Evolutionary conservation across 1,140 invertebrate species (phyloP), one percentile per base, ranked within the genome.

Genomic region (Brachionus koreanus): DNA sequence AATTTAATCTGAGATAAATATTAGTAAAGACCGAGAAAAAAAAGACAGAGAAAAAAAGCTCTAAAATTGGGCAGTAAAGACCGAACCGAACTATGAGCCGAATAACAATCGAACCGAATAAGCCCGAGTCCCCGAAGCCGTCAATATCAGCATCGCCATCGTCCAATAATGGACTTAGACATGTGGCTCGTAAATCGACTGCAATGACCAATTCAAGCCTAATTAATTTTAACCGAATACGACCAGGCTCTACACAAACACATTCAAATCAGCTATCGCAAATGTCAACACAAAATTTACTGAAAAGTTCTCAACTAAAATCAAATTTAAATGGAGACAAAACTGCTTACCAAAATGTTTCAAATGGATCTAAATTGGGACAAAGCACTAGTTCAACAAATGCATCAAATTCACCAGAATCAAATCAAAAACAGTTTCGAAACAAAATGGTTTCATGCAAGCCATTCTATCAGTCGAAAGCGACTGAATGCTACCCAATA

Each of bases 401-500:
- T 13, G 3, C 76, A 19, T 12, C 33, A 9, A 16, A 61, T 9
- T 61, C 49, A 13, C 52, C 52, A 16, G 57, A 77, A 6, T 35
- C 43, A n/a, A 61, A 43, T 63, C 49, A 79, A 79, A 79, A 79
- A 39, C 76, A 79, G n/a, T 79, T 43, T 79, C 13, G 37, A 12
- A 79, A 82, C 25, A 82, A 82, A 67, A 65, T 82, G 33, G 49
- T 65, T n/a, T 82, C 57, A 35, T 82, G 82, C 57, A 82, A 82
- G 29, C 82, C 82, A 37, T 46, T 69, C 5, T 63, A 61, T 16
- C 69, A 49, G 13, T 82, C 81, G 6, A 82, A 82, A 74, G 37
- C 65, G 12, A 82, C 52, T n/a, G 63, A 69, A 52, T 82, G 81
- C 13, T 33, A 29, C 12, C 81, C 63, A 25, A 69, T 82, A 7